These are phyloP conservation scores for Leptobrachium leishanense DNA, from an alignment of 2,113 vertebrate species.

Conservation along the genomic window DNA sequence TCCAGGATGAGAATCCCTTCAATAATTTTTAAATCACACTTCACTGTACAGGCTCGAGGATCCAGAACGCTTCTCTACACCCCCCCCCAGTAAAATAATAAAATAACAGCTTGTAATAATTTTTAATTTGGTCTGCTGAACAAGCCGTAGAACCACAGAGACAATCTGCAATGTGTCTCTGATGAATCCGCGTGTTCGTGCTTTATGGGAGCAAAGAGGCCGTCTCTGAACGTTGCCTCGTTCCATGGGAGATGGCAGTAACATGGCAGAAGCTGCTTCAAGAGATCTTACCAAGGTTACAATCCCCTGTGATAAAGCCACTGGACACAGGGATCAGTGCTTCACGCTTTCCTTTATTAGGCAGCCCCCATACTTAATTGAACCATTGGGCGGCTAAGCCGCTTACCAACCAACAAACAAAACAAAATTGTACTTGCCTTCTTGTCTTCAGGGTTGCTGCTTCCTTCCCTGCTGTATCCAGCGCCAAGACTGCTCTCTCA, in stretches of 20 bases:
- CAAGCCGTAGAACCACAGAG: not conserved
- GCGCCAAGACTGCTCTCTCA: too few relatives aligned
- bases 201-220: not conserved
- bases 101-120: slow-evolving; percentile 18
- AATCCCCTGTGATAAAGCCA: too few relatives aligned
- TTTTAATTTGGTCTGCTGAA: slow-evolving; percentile 32
- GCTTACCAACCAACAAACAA: too few relatives aligned
- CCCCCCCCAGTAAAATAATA: slow-evolving; percentile 34
- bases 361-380: too few relatives aligned
- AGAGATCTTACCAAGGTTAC: too few relatives aligned
- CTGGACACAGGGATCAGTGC: too few relatives aligned
- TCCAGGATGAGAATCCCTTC: slow-evolving; percentile 46
- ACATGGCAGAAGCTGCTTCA: not conserved
- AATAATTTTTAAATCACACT: slow-evolving; percentile 47
- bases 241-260: not conserved
- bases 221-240: not conserved
- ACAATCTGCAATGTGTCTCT: slow-evolving; percentile 10
- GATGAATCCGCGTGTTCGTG: not conserved
- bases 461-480: too few relatives aligned
- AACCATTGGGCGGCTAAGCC: too few relatives aligned
- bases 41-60: slow-evolving; percentile 10
- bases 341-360: too few relatives aligned
- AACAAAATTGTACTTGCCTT: too few relatives aligned
- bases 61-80: slow-evolving; percentile 11
- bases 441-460: too few relatives aligned